Evolutionary conservation across 92 coral and sea anemone species (phyloP).

Genomic region (Isaurus tuberculatus): DNA sequence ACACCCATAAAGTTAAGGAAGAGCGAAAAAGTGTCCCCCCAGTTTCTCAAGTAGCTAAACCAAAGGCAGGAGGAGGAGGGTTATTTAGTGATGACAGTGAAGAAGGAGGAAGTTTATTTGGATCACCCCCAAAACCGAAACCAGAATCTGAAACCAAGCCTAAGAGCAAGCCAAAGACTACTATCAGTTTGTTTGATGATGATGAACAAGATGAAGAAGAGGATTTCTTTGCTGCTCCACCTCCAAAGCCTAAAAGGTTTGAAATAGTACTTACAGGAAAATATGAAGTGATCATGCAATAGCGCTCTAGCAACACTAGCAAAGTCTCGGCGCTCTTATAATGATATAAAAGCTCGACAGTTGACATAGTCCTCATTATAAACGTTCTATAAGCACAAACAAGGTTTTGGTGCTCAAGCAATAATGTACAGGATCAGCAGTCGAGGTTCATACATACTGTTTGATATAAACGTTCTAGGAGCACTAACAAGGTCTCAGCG

Average conservation of each 20-base stretch:
- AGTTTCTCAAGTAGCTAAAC: constrained; percentile 63
- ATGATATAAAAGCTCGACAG: no score
- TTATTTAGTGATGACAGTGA: constrained; percentile 89
- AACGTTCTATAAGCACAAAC: no score
- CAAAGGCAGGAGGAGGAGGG: constrained; percentile 84
- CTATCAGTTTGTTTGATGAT: constrained; percentile 97
- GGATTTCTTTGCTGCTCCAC: constrained; percentile 73
- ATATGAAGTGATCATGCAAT: no score
- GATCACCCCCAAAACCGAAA: constrained; percentile 62
- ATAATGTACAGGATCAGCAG: no score
- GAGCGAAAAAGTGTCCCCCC: constrained; percentile 55
- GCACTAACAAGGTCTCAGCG: no score
- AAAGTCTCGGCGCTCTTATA: no score
- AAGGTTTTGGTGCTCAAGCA: no score
- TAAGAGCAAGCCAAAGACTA: constrained; percentile 77
- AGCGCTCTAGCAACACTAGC: no score
- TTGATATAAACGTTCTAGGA: no score
- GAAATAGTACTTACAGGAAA: no score
- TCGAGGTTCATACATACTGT: no score
- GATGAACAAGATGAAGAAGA: constrained; percentile 96
- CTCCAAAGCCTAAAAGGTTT: constrained; percentile 55
- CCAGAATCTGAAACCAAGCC: constrained; percentile 57
- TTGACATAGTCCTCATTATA: no score
- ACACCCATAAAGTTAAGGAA: constrained; percentile 1
- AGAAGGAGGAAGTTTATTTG: constrained; percentile 76